Base-by-base conservation (phyloP, 1,140 invertebrate species). In the Cherax quadricarinatus region DNA sequence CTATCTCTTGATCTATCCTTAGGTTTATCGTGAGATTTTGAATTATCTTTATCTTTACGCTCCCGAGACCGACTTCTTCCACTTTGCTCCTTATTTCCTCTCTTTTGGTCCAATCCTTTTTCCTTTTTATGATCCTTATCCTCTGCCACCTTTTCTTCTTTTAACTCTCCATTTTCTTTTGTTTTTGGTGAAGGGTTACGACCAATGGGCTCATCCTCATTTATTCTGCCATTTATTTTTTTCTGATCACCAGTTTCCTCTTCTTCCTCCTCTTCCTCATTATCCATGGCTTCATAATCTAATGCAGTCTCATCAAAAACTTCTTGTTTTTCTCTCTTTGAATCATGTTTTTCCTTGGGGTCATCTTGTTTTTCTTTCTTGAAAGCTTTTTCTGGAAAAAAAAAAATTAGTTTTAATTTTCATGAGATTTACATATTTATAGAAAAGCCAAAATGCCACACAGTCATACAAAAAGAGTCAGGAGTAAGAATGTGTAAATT, bases 231-330 rank as follows among this genome's bases (percentile, higher is more conserved):
- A 75, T 86, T 86, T 10, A 53, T 18, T 78, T 87, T 79, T 53
- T 57, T 10, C 4, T 51, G 10, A 51, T 14, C 41, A 24, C 3
- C 73, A 21, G 78, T 73, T 6, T 60, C 86, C 9, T 86, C 62
- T 30, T 86, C 84, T 9, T 87, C 86, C 6, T 87, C 86, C 18
- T 87, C 86, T 1, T 87, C 86, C 24, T 87, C 86, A 60, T 87
- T 78, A 14, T 87, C 86, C 86, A 87, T 78, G 70, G 73, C 86
- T 41, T 87, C 86, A 78, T 87, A 87, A 41, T 87, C 86, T 6
- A 87, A 66, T 30, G 86, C 86, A 78, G 48, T 87, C 30, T 87
- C 86, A 60, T 87, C 86, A 79, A 87, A 66, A n/a, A 75, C 86
- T 24, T 87, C 86, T 49, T 87, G 86, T 41, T 87, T 87, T 30